Conservation (phyloP, 2,797 vertebrate species). For the Dipus sagitta region DNA sequence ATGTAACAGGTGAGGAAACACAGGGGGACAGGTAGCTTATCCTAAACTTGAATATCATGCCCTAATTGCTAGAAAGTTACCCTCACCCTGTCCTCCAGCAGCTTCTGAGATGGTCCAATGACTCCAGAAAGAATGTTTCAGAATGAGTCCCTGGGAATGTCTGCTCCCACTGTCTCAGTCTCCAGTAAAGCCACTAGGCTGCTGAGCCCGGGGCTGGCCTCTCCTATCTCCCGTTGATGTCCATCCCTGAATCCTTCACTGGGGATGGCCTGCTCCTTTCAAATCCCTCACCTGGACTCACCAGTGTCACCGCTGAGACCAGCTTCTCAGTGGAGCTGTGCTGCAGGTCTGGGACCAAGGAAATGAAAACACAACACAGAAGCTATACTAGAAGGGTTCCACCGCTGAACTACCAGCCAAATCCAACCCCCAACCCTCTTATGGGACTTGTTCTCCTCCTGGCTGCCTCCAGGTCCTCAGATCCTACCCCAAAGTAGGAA, state of each 20-base stretch:
- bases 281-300: not conserved
- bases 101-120: not conserved
- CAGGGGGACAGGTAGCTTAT: not conserved
- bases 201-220: not conserved
- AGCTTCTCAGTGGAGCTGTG: not conserved
- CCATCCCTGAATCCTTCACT: not conserved
- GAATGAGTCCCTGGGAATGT: not conserved
- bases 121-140: not conserved
- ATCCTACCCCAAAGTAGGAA: not conserved
- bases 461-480: not conserved
- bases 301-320: not conserved
- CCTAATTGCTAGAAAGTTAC: not conserved
- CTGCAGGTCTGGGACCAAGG: not conserved
- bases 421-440: not conserved
- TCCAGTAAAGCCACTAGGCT: not conserved
- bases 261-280: not conserved
- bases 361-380: not conserved
- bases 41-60: not conserved
- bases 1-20: slow-evolving; percentile 27
- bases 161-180: not conserved
- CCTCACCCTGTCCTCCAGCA: not conserved
- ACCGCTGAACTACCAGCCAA: not conserved
- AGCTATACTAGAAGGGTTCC: not conserved
- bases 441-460: not conserved
- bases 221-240: not conserved